Evolutionary conservation across 2,888 invertebrate species (phyloP), one percentile per base, ranked within the genome.

Genomic region (Congeria kusceri): DNA sequence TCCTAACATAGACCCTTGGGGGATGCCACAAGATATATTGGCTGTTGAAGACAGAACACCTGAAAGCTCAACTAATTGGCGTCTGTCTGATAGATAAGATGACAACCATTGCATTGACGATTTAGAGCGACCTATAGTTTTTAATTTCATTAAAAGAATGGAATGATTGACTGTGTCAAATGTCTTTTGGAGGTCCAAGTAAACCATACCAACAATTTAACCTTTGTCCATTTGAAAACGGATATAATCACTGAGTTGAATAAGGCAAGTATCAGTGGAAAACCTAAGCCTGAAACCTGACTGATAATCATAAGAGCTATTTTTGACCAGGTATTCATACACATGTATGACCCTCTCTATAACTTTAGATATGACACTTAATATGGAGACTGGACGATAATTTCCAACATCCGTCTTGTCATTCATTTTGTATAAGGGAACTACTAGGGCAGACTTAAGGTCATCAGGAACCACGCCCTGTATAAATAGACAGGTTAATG

Each of bases 361-460:
- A 39, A 39, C 39, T 15, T 39, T 39, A 39, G 39, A 39, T 39
- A 39, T 39, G 39, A 39, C 15, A 39, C 39, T 39, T 3, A 39
- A 15, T 39, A 39, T 39, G 39, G 39, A 39, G 13, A 39, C n/a
- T 27, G 65, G 65, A 11, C 65, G 65, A 29, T 49, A 65, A 27
- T 65, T 65, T 2, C 53, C 65, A n/a, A 49, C 32, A 25, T 32
- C 39, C 20, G 23, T 15, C 39, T 15, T 61, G 23, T 62, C 69
- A 53, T 70, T 62, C 25, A 62, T 70, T 32, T 70, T 71, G 63
- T 53, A 71, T 20, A 71, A 15, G 20, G 71, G 71, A 7, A 71
- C 56, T 11, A 71, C 71, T 46, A 25, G 29, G 3, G 71, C 64
- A 15, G 57, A 56, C 27, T 71, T 71, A 2, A 63, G 28, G n/a